phyloP scores from a whole-genome alignment of 2,113 vertebrate species.

The Melanerpes formicivorus region DNA sequence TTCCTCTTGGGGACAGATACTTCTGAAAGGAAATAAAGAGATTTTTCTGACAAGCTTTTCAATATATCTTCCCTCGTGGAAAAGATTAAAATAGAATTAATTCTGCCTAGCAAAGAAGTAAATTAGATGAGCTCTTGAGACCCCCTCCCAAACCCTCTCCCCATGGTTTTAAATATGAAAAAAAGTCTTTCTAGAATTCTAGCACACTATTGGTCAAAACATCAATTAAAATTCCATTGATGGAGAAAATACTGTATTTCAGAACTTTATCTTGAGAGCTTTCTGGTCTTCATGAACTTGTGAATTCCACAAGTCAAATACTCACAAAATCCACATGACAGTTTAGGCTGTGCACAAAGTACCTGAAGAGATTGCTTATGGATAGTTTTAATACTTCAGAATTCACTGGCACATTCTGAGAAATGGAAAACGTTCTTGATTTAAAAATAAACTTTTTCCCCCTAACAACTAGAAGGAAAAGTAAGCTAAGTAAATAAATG shows the following conservation, averaged over 20 bases:
- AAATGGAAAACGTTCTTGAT: neutral
- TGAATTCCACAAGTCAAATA: neutral
- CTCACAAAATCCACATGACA: neutral
- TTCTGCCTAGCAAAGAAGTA: neutral
- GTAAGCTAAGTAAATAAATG: neutral
- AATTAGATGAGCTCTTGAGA: neutral
- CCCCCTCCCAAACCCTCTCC: neutral
- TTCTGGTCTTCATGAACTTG: neutral
- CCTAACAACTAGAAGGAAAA: neutral
- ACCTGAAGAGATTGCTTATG: neutral
- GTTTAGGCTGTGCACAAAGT: neutral
- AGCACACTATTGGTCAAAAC: neutral
- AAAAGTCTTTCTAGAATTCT: neutral
- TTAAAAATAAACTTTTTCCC: neutral
- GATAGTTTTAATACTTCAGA: neutral
- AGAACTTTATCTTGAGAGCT: neutral
- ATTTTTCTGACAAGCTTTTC: conserved; percentile 14
- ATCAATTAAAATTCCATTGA: neutral
- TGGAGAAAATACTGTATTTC: neutral
- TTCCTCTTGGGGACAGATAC: conserved; percentile 61
- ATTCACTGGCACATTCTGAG: neutral
- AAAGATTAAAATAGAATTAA: neutral
- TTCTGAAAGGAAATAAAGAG: conserved; percentile 71
- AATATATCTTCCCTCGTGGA: neutral
- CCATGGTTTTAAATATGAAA: neutral